These are phyloP conservation scores for Alouatta palliata DNA, from an alignment of 2,113 vertebrate species.

Conservation along the genomic window DNA sequence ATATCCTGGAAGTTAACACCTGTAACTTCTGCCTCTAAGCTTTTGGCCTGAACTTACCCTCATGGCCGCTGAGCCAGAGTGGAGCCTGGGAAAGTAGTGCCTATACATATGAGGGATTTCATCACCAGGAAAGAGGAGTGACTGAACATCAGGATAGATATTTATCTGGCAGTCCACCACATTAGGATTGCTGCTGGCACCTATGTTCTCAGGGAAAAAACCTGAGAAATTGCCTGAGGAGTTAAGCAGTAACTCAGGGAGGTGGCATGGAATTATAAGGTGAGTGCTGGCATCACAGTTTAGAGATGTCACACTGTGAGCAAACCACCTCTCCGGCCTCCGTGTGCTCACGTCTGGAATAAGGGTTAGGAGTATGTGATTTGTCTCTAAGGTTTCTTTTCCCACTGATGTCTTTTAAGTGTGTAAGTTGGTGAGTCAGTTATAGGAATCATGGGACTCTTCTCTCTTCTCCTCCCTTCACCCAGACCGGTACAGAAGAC, in stretches of 20 bases:
- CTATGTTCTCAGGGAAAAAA: neutral
- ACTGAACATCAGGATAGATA: neutral
- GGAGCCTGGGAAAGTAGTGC: neutral
- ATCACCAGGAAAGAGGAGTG: neutral
- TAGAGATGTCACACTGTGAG: neutral
- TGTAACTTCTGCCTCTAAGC: neutral
- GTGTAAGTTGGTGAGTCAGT: neutral
- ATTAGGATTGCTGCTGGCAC: neutral
- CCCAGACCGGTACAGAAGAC: neutral
- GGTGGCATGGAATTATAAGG: neutral
- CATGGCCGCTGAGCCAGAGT: neutral
- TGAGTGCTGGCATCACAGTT: too few relatives aligned
- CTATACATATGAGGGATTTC: neutral
- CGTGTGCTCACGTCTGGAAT: neutral
- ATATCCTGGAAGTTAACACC: neutral
- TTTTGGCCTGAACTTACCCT: neutral
- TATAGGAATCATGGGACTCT: too few relatives aligned
- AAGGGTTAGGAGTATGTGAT: neutral
- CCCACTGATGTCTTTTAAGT: neutral
- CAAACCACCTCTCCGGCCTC: neutral
- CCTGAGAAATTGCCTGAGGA: neutral
- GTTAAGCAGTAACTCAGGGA: neutral
- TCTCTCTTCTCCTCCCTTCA: neutral
- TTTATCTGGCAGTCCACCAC: neutral
- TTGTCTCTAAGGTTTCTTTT: neutral